Evolutionary conservation across 2,113 vertebrate genomes (phyloP).

Genomic region (Heteronetta atricapilla): DNA sequence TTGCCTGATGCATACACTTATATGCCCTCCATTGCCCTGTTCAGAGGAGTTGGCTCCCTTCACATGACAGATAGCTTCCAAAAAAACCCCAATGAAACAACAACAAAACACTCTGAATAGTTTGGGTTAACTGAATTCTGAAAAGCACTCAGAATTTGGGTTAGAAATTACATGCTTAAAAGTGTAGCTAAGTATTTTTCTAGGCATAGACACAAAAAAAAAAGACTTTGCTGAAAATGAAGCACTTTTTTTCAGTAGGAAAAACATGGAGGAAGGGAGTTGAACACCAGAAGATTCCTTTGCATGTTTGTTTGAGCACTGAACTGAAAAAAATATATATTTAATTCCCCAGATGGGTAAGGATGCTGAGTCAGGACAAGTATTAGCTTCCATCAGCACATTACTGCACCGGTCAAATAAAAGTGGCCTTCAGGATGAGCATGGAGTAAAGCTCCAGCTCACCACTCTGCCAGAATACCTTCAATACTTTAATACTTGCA

Average conservation of each 20-base stretch:
- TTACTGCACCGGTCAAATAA: not conserved
- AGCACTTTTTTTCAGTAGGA: not conserved
- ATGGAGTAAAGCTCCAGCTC: not conserved
- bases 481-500: too few species aligned
- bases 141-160: not conserved
- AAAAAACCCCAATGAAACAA: not conserved
- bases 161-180: not conserved
- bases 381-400: not conserved
- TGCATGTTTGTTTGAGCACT: not conserved
- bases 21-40: too few species aligned
- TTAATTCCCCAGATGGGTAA: not conserved
- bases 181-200: not conserved
- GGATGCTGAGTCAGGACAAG: not conserved
- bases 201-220: not conserved
- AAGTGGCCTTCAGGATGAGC: not conserved
- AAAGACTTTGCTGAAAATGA: not conserved
- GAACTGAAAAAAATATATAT: not conserved
- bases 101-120: not conserved
- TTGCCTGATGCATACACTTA: accelerated
- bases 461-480: not conserved
- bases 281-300: not conserved
- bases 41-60: not conserved
- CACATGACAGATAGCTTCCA: not conserved
- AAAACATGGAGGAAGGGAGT: not conserved
- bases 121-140: not conserved